Base-by-base conservation (phyloP, 2,113 vertebrate species). In the Ammodytes marinus region DNA sequence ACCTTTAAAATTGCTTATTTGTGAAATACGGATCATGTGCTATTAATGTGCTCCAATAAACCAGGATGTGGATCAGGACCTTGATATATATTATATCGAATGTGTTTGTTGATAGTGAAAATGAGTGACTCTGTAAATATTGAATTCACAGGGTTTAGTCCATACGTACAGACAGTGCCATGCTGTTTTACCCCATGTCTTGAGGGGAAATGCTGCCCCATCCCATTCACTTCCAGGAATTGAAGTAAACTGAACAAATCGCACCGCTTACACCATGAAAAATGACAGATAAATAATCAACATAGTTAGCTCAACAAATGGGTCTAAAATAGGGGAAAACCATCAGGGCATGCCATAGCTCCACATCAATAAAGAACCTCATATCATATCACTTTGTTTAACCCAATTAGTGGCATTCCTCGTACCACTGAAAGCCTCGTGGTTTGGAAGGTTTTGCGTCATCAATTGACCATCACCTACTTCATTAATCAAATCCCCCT, bases 401-500 rank as follows among this genome's bases (percentile, higher is more conserved):
- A 55, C 68, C 9, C 27, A 59, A 69, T 77, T 17, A 78, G 57
- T 27, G 49, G n/a, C 43, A 49, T 54, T 50, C 19, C 50, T 39
- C 3, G 12, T 19, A 6, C 15, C 68, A 19, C 52, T 84, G 14
- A 47, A 57, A 42, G 11, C 57, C 43, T 53, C 17, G 52, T 11
- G 19, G 8, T 13, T 74, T 43, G 71, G 45, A 77, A 81, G 73
- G 55, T 49, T 77, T 88, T 87, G 77, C 75, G 43, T 90, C 84
- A 86, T 88, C 59, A 58, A 83, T 82, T 82, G 69, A 74, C 39
- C 53, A 37, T 72, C 75, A 76, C 73, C 70, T 73, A 27, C 66
- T 81, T 84, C 73, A 37, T 83, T 88, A 89, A 91, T 75, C 77
- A 88, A 82, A 83, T 42, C 61, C 14, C 46, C 53, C n/a, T 45